phyloP scores from a whole-genome alignment of 2,888 invertebrate genomes.

The Pristionchus maxplancki region DNA sequence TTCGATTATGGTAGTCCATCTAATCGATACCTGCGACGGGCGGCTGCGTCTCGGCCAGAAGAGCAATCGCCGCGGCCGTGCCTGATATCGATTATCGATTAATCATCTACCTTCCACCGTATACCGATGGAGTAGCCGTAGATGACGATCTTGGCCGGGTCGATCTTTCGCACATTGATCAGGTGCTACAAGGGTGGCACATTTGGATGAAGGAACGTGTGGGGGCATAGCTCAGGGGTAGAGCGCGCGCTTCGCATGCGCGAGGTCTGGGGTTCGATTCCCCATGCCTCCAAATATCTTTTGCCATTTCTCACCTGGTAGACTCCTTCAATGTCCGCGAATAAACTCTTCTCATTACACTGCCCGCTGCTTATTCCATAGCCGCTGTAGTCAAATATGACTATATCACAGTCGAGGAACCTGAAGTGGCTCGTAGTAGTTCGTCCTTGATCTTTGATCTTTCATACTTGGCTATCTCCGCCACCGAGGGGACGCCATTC shows the following conservation, averaged over 20 bases:
- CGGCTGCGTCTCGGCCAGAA: conserved; percentile 50
- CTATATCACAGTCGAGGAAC: conserved; percentile 66
- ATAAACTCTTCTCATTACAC: conserved; percentile 61
- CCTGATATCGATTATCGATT: conserved; percentile 48
- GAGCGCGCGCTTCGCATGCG: conserved; percentile 78
- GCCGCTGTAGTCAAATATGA: conserved; percentile 70
- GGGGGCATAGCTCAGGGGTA: conserved; percentile 77
- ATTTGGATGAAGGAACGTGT: neutral
- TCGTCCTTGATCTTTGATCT: neutral
- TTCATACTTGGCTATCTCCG: conserved; percentile 57
- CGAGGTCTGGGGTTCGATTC: conserved; percentile 76
- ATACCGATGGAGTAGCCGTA: conserved; percentile 66
- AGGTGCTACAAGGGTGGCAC: conserved; percentile 56
- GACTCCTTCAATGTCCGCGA: conserved; percentile 65
- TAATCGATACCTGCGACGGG: conserved; percentile 46
- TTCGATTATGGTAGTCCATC: neutral
- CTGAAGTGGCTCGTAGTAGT: neutral
- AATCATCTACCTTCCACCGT: neutral
- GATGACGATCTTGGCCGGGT: conserved; percentile 60
- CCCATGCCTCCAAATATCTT: conserved; percentile 66
- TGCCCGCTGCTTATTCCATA: conserved; percentile 68
- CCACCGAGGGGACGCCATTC: conserved; percentile 58
- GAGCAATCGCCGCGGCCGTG: conserved; percentile 63
- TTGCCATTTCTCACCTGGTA: conserved; percentile 55
- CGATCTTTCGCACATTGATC: conserved; percentile 54